A percentile compares a stretch with the other conserved stretches of the same genome.
Conservation (phyloP, 92 coral and sea anemone genomes). For the Epizoanthus ramosus region DNA sequence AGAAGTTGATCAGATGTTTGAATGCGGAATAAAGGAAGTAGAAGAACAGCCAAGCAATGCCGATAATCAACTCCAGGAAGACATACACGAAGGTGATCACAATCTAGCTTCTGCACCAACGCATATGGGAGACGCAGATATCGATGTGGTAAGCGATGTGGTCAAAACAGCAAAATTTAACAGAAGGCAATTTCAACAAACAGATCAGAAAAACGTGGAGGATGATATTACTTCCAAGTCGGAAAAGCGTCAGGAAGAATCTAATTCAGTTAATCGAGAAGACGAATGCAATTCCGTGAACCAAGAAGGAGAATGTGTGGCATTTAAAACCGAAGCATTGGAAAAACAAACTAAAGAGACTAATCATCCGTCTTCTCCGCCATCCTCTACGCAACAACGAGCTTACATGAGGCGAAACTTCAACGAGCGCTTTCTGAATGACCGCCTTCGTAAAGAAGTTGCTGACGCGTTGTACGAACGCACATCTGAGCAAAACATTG, state of each 20-base stretch:
- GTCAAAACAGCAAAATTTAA: background rate
- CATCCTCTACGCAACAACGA: background rate
- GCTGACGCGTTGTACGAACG: slow-evolving; percentile 19
- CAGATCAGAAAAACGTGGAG: background rate
- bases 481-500: background rate
- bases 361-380: background rate
- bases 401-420: background rate
- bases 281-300: background rate
- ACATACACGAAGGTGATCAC: background rate
- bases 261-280: too few relatives aligned
- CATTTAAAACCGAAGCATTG: background rate
- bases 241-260: background rate
- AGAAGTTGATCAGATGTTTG: background rate
- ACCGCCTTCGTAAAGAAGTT: slow-evolving; percentile 37
- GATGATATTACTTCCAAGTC: background rate
- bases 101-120: background rate
- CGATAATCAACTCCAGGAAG: background rate
- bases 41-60: background rate
- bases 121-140: background rate
- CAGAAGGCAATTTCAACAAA: background rate
- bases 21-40: background rate
- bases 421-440: slow-evolving; percentile 4
- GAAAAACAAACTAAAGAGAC: background rate
- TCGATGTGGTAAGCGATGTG: background rate
- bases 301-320: background rate